Evolutionary conservation across 2,888 invertebrate genomes (phyloP).

Genomic region (Pterostichus madidus): DNA sequence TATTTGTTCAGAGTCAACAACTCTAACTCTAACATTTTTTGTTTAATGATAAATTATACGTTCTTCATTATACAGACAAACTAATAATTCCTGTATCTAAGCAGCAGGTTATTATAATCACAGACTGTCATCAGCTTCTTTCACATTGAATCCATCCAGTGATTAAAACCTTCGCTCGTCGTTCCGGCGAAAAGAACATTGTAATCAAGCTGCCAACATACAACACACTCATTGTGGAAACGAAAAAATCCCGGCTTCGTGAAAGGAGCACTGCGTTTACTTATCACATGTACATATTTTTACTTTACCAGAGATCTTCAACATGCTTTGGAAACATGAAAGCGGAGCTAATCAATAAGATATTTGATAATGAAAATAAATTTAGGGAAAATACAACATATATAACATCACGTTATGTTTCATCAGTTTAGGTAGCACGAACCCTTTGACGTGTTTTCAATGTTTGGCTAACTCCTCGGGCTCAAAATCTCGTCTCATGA

Average conservation of each 20-base stretch:
- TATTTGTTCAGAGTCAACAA: no score
- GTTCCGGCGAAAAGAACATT: conserved; percentile 12
- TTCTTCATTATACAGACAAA: conserved; percentile 21
- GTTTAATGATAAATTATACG: conserved; percentile 19
- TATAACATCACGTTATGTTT: no score
- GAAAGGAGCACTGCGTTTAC: neutral
- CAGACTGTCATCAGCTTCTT: conserved; percentile 48
- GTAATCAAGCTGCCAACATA: conserved; percentile 45
- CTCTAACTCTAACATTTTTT: neutral
- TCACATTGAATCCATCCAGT: conserved; percentile 21
- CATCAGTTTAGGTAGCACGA: neutral
- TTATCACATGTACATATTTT: neutral
- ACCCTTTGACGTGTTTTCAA: no score
- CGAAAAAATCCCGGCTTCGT: conserved; percentile 4
- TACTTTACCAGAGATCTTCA: neutral
- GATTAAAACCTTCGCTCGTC: conserved; percentile 32
- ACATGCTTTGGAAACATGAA: neutral
- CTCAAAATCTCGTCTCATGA: no score
- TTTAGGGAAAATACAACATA: no score
- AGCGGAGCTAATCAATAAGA: neutral
- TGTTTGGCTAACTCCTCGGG: no score
- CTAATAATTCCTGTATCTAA: neutral
- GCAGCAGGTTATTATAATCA: conserved; percentile 20
- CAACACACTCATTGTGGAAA: conserved; percentile 16
- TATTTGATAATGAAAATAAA: no score